Evolutionary conservation across 2,888 invertebrate species (phyloP), one percentile per base, ranked within the genome.

Genomic region (Aspidiotus destructor): DNA sequence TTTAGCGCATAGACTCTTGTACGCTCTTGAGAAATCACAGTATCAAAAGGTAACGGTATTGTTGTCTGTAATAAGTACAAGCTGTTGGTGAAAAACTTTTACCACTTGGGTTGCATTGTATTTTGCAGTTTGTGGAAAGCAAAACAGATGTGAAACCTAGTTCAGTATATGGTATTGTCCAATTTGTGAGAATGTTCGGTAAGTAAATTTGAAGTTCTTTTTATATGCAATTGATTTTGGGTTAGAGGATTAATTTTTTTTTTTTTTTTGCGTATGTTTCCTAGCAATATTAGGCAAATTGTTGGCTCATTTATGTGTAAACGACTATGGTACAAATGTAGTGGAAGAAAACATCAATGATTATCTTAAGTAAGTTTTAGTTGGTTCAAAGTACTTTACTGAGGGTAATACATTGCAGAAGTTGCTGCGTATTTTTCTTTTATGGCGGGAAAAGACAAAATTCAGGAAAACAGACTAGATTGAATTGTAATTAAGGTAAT

Each of bases 301-400:
- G 15, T 8, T 65, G 55, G 65, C 65, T 17, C 65, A 65, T 58
- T 8, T 65, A n/a, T 57, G 15, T 11, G 16, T 65, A 9, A 57
- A 65, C 15, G 57, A 55, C 41, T 55, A 16, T 17, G 65, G 65
- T 17, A 16, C 65, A 41, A 28, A 40, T 17, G 55, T 54, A 13
- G 17, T 65, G 16, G 65, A 65, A 57, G 65, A 65, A 58, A 65
- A 65, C 40, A 40, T 65, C 48, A 65, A 65, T 48, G 60, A 65
- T 48, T 65, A 57, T n/a, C 41, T 65, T 8, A 54, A 55, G 63
- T 64, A 42, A n/a, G 63, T 55, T 28, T 28, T 5, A 28, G 28
- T 28, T 28, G 5, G 28, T 28, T 28, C 5, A 28, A 3, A 28
- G 28, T 28, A 28, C 5, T 28, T 28, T 28, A 28, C 1, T 28